Evolutionary conservation across 2,113 vertebrate genomes (phyloP), one percentile per base, ranked within the genome.

Genomic region (Gallinago media): DNA sequence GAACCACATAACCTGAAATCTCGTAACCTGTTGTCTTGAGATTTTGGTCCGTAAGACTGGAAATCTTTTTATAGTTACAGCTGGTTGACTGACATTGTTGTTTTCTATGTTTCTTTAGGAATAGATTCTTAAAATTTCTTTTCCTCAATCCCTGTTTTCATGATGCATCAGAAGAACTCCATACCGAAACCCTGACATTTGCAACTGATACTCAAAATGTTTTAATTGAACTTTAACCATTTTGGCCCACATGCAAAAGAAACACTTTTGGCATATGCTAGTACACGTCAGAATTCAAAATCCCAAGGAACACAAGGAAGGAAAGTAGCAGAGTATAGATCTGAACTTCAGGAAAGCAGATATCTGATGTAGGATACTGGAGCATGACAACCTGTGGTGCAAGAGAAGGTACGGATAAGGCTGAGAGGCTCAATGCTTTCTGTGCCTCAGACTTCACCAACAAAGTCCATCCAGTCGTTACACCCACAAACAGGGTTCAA

Each of bases 301-400:
- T 47, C 22, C 59, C 0, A 1, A 73, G 38, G 25, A 71, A 49
- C 22, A 63, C 0, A 1, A 73, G 38, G 25, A 71, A 49, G 25
- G 31, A 27, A 25, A 74, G 22, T 7, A 42, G n/a, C 27, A 70
- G 40, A 70, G 14, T 17, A 80, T 1, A 70, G 40, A 65, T n/a
- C 22, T 29, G 9, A 71, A 55, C 16, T 38, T 93, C 17, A 74
- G 50, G n/a, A 85, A 47, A 74, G 42, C 11, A 78, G 61, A 23
- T 36, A 6, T 15, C 20, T 86, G 16, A 15, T 23, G 8, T 9
- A 36, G 25, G 16, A 22, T 42, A 38, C 31, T 42, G 22, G 25
- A 46, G 63, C 25, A 12, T 58, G 26, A 13, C 50, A 87, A 71
- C n/a, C 52, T 67, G 34, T 16, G 17, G 55, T 34, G 23, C 13